phyloP scores from a whole-genome alignment of 2,113 vertebrate genomes.

The Atrichornis clamosus region DNA sequence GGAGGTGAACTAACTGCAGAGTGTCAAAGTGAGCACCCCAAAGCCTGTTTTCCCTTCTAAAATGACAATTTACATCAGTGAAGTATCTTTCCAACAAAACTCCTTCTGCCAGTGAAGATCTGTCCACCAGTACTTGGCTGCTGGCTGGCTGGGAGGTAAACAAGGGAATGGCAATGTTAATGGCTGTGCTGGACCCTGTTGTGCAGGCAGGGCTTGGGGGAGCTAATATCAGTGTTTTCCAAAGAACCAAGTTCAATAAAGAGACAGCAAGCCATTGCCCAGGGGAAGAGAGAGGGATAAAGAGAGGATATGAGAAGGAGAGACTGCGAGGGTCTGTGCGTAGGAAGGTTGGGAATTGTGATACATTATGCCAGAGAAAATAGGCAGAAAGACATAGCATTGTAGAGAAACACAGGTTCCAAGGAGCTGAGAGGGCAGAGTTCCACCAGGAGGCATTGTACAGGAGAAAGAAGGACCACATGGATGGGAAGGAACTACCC shows the following conservation, averaged over 20 bases:
- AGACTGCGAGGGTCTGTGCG: accelerated
- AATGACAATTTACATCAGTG: neutral
- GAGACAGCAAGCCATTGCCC: neutral
- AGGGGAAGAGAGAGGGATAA: neutral
- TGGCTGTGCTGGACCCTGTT: neutral
- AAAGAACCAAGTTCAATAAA: neutral
- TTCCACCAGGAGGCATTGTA: neutral
- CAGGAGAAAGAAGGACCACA: neutral
- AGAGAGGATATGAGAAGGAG: neutral
- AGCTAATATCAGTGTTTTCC: neutral
- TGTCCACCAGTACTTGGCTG: neutral
- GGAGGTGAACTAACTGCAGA: neutral
- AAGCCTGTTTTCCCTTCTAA: neutral
- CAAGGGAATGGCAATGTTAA: neutral
- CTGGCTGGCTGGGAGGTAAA: neutral
- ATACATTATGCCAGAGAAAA: neutral
- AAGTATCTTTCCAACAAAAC: neutral
- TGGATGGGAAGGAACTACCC: neutral
- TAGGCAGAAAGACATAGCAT: neutral
- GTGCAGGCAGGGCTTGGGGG: neutral
- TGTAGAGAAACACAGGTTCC: neutral
- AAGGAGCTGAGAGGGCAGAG: neutral
- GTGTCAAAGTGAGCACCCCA: neutral
- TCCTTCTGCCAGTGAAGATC: neutral
- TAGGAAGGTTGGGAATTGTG: neutral